Conservation (phyloP, 2,113 vertebrate species). For the Synodontis membranacea region DNA sequence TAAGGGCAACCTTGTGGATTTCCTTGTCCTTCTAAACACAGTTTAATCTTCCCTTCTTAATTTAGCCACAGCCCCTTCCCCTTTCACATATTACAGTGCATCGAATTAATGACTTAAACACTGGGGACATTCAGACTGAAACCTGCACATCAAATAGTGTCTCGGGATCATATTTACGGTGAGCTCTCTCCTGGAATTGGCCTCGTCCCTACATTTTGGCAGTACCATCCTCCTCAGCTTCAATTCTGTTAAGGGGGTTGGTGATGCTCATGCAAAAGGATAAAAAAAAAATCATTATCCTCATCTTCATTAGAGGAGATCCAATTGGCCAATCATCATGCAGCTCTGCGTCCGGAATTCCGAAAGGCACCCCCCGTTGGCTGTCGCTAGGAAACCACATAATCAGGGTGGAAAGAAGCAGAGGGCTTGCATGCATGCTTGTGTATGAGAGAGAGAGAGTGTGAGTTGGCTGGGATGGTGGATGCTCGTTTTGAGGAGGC, state of each 20-base stretch:
- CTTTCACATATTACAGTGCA: background rate
- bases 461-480: conserved; percentile 45
- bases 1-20: conserved; percentile 34
- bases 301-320: conserved; percentile 75
- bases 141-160: background rate
- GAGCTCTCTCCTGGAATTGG: conserved; percentile 4
- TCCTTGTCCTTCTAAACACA: conserved; percentile 8
- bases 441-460: conserved; percentile 52
- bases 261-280: conserved; percentile 52
- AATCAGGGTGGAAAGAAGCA: conserved; percentile 71
- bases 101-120: background rate
- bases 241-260: conserved; percentile 54
- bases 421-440: conserved; percentile 63
- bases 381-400: conserved; percentile 80
- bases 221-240: background rate
- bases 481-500: conserved; percentile 45
- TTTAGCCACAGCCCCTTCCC: background rate
- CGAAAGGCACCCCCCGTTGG: conserved; percentile 68
- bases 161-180: background rate
- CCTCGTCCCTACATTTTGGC: conserved; percentile 30
- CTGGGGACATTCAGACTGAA: background rate
- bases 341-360: conserved; percentile 65
- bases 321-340: conserved; percentile 66
- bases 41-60: conserved; percentile 15
- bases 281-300: conserved; percentile 70